These are phyloP conservation scores for Chaenocephalus aceratus DNA, from an alignment of 2,113 vertebrate species.

Conservation along the genomic window DNA sequence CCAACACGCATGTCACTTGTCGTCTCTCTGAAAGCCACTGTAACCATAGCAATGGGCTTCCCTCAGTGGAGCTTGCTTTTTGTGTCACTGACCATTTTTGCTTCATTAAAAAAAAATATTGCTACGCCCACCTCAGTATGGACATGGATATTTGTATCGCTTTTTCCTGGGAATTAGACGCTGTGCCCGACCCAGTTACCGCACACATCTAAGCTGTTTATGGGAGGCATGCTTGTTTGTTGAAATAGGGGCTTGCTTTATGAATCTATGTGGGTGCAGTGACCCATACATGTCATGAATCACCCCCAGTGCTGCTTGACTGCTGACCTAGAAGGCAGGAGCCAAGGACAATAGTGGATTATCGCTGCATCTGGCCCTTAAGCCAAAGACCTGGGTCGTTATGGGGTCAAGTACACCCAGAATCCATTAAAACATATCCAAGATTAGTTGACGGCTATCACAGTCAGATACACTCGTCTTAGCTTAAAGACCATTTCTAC, in stretches of 20 bases:
- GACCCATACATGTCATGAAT: conserved; percentile 40
- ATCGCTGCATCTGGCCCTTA: conserved; percentile 61
- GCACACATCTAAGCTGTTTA: conserved; percentile 25
- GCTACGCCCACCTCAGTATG: conserved; percentile 1
- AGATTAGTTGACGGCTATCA: conserved; percentile 26
- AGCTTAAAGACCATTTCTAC: conserved; percentile 2
- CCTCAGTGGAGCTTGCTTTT: conserved; percentile 31
- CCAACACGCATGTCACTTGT: conserved; percentile 23
- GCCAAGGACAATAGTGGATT: conserved; percentile 74
- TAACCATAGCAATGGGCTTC: conserved; percentile 67
- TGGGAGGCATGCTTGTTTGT: conserved; percentile 28
- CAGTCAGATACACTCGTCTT: conserved; percentile 15
- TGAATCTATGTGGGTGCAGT: conserved; percentile 59
- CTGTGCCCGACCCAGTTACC: neutral
- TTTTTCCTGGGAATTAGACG: neutral
- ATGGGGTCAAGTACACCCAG: conserved; percentile 54
- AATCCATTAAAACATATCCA: conserved; percentile 25
- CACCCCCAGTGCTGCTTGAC: conserved; percentile 47
- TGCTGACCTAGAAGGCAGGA: conserved; percentile 71
- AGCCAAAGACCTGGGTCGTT: conserved; percentile 53
- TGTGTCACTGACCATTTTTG: conserved; percentile 22
- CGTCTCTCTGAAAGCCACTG: conserved; percentile 29
- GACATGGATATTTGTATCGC: neutral
- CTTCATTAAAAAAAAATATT: conserved; percentile 40
- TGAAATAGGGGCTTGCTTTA: neutral